phyloP scores from a whole-genome alignment of 2,113 vertebrate species.

The Gallinago undulata region DNA sequence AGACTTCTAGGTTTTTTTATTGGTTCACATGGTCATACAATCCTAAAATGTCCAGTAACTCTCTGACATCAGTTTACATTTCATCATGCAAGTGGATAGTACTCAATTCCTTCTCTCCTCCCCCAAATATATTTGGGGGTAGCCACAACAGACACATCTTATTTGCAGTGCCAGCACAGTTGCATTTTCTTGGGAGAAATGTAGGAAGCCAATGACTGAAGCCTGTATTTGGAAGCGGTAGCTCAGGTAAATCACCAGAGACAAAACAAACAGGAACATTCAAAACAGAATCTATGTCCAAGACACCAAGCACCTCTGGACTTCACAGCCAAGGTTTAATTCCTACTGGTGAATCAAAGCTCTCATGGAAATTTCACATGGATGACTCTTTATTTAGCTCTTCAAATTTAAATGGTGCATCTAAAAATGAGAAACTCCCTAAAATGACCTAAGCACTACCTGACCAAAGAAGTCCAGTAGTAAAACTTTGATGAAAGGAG shows the following conservation, averaged over 20 bases:
- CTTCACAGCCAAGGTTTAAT: not conserved
- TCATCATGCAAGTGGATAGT: not conserved
- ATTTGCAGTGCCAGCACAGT: not conserved
- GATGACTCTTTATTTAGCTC: not conserved
- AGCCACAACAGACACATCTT: not conserved
- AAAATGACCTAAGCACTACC: not conserved
- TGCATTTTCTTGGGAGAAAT: not conserved
- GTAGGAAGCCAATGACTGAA: not conserved
- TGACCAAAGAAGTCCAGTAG: not conserved
- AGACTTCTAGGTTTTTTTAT: not conserved
- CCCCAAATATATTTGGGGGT: not conserved
- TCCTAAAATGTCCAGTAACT: not conserved
- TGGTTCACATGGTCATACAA: fast-evolving
- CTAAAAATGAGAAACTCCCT: not conserved
- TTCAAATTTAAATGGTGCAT: not conserved
- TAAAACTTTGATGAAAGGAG: not conserved
- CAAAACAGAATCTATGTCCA: not conserved
- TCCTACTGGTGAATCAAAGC: not conserved
- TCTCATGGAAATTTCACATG: not conserved
- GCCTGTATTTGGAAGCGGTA: not conserved
- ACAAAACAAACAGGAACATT: not conserved
- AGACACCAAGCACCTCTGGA: not conserved
- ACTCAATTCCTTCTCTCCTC: not conserved
- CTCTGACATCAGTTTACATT: not conserved
- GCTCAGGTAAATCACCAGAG: not conserved